Percentiles rank a stretch among this genome's conserved stretches.
phyloP scores from a whole-genome alignment of 2,797 vertebrate species.

The Poecilia wingei region DNA sequence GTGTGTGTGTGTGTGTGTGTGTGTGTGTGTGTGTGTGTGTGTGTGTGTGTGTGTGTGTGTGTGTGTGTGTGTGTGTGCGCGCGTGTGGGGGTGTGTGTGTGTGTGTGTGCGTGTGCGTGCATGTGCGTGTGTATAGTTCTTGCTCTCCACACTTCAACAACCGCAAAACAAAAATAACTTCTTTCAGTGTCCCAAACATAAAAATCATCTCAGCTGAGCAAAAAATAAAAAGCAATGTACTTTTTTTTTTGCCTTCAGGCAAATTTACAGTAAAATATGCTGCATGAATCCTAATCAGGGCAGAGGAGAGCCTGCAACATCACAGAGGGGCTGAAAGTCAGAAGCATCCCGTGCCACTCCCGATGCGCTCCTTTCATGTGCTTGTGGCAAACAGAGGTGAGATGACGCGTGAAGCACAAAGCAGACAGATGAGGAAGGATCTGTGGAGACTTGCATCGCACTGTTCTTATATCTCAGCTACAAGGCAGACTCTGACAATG shows the following conservation, averaged over 20 bases:
- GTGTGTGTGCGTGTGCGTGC: no score
- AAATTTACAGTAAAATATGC: conserved; percentile 13
- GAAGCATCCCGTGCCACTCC: conserved; percentile 18
- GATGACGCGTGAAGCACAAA: conserved; percentile 44
- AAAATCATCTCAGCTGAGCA: conserved; percentile 17
- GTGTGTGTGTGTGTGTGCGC: no score
- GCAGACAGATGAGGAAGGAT: conserved; percentile 32
- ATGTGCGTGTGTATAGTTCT: background rate
- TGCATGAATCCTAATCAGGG: conserved; percentile 16
- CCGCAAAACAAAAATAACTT: conserved; percentile 7
- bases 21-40: no score
- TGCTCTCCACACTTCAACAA: conserved; percentile 2
- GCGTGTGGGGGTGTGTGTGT: no score
- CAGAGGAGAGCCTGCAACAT: conserved; percentile 3
- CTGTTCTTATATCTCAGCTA: conserved; percentile 61
- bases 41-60: no score
- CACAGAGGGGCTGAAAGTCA: conserved; percentile 14
- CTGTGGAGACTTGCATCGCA: conserved; percentile 31
- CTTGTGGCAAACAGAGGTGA: conserved; percentile 41
- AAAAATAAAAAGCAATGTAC: conserved; percentile 6
- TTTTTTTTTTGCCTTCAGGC: conserved; percentile 16
- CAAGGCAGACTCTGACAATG: conserved; percentile 54
- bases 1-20: no score
- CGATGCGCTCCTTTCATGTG: conserved; percentile 32
- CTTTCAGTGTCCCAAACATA: background rate